phyloP scores from a whole-genome alignment of 1,140 invertebrate species.

The Scaptomyza graminum region DNA sequence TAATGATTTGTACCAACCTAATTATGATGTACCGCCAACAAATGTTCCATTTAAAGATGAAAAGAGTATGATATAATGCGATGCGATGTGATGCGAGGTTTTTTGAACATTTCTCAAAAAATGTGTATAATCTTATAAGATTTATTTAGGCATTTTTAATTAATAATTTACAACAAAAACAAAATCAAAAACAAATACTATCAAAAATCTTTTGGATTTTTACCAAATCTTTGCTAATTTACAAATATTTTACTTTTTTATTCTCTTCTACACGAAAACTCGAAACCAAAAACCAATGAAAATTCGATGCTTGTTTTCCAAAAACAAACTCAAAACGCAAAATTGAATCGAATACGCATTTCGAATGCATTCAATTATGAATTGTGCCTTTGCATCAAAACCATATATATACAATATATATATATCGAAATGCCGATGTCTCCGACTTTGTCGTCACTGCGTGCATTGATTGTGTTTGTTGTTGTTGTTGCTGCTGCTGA shows the following conservation, averaged over 20 bases:
- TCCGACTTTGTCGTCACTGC: conserved; percentile 46
- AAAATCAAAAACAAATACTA: too few species aligned
- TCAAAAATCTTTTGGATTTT: conserved; percentile 56
- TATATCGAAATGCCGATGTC: conserved; percentile 36
- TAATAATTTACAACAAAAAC: conserved; percentile 48
- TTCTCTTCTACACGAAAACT: conserved; percentile 78
- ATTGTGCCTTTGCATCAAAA: conserved; percentile 43
- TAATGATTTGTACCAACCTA: conserved; percentile 49
- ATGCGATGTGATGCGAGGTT: conserved; percentile 44
- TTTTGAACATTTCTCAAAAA: conserved; percentile 47
- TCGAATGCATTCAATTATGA: conserved; percentile 20
- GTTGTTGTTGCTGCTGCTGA: conserved; percentile 58
- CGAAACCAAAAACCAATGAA: conserved; percentile 49
- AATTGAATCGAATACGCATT: conserved; percentile 64
- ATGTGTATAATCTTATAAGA: conserved; percentile 54
- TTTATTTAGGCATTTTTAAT: conserved; percentile 65
- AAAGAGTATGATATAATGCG: conserved; percentile 72
- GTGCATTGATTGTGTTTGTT: conserved; percentile 49
- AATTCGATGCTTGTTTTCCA: conserved; percentile 69
- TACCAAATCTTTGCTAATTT: conserved; percentile 70
- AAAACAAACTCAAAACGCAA: conserved; percentile 52
- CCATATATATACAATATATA: conserved; percentile 22
- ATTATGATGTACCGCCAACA: conserved; percentile 70
- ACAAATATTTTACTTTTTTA: conserved; percentile 75
- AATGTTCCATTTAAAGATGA: conserved; percentile 73